Base-by-base conservation (phyloP, 2,113 vertebrate species). In the Oceanodroma tethys region DNA sequence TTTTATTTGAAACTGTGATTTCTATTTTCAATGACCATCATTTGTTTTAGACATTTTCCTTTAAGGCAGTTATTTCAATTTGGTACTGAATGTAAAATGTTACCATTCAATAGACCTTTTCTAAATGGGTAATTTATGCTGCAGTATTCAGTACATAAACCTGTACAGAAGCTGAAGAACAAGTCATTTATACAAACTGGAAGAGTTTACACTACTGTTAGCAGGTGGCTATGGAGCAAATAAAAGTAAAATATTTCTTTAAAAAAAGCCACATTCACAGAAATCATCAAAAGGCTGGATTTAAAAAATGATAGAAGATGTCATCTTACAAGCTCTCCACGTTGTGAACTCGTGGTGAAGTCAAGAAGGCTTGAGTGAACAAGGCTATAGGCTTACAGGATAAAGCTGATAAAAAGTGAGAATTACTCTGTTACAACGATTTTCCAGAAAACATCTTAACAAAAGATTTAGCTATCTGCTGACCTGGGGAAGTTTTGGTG, bases 1-100 rank as follows among this genome's bases (percentile, higher is more conserved):
- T 96, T 97, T 93, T 56, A 95, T 97, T 90, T 83, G 70, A 88
- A 95, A 48, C 25, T 40, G 13, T 56, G 76, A 81, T 81, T 96
- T 81, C 43, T 80, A 0, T 78, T 95, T 92, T 22, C 73, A 19
- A 21, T 34, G 38, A 18, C 42, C 62, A 38, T 71, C 50, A 55
- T 87, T 83, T 90, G 34, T 78, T 95, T 72, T 26, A 56, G 53
- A 42, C 5, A 10, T 81, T 95, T 96, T 82, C 67, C 80, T 96
- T 75, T 86, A 68, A 89, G 76, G 71, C 76, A 96, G 78, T 95
- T 96, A 93, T 75, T 92, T 62, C 96, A 65, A 48, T 76, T 91
- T 75, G 36, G 53, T 70, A 62, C 36, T 62, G 29, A 45, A 34
- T 52, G 45, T 73, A 87, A 95, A 94, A 89, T 20, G 38, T 53